Percentiles rank a stretch among this genome's conserved stretches.
phyloP scores from a whole-genome alignment of 2,888 invertebrate genomes.

The Caenorhabditis sinica region DNA sequence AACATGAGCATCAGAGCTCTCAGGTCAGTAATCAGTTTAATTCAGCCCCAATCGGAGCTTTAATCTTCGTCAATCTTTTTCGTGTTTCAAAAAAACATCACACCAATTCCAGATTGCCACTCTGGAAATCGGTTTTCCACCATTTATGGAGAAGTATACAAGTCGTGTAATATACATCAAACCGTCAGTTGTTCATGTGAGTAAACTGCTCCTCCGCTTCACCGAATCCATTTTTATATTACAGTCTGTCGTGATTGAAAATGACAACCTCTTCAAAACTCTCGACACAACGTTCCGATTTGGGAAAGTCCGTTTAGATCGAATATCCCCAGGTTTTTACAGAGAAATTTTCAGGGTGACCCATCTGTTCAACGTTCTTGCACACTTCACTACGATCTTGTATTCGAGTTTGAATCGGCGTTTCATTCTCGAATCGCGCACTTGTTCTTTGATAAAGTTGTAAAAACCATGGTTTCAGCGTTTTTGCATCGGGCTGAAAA shows the following conservation, averaged over 20 bases:
- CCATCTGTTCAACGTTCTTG: slow-evolving; percentile 64
- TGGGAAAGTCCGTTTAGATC: slow-evolving; percentile 87
- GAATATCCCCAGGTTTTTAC: no score
- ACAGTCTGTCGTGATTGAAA: slow-evolving; percentile 90
- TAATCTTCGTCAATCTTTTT: not conserved
- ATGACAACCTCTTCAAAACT: slow-evolving; percentile 93
- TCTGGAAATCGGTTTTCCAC: slow-evolving; percentile 80
- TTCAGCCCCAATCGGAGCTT: not conserved
- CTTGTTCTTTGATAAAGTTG: slow-evolving; percentile 93
- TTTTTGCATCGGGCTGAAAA: slow-evolving; percentile 91
- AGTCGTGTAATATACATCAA: slow-evolving; percentile 79
- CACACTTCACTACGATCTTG: slow-evolving; percentile 84
- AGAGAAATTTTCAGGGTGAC: slow-evolving; percentile 41
- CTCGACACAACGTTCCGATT: slow-evolving; percentile 95
- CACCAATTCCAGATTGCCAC: slow-evolving; percentile 66
- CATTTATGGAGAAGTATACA: slow-evolving; percentile 77
- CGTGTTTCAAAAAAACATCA: no score
- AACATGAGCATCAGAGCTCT: slow-evolving; percentile 62
- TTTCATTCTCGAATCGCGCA: slow-evolving; percentile 93
- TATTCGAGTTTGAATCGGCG: slow-evolving; percentile 92
- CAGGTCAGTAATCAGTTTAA: slow-evolving; percentile 39
- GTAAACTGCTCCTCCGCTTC: not conserved
- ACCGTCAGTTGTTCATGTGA: slow-evolving; percentile 79
- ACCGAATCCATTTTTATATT: slow-evolving; percentile 52
- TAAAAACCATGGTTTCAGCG: slow-evolving; percentile 95